phyloP scores from a whole-genome alignment of 2,797 vertebrate species.

The Siniperca undulata region DNA sequence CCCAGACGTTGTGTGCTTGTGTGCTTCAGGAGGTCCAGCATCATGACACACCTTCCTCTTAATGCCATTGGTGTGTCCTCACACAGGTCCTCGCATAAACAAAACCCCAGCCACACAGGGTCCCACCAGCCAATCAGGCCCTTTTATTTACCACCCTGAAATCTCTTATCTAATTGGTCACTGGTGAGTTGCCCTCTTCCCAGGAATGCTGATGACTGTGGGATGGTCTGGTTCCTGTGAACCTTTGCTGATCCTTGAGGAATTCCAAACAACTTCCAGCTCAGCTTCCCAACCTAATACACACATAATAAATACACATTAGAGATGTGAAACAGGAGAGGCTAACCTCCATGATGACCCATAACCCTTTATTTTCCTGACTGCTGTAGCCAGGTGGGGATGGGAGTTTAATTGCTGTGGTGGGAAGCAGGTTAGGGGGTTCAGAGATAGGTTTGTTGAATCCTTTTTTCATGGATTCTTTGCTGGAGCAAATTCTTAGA shows the following conservation, averaged over 20 bases:
- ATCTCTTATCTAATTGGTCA: constrained; percentile 92
- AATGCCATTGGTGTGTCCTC: constrained; percentile 87
- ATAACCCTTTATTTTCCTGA: constrained; percentile 60
- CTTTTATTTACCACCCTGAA: constrained; percentile 77
- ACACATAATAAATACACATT: constrained; percentile 54
- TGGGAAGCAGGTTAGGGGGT: background rate
- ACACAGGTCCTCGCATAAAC: constrained; percentile 88
- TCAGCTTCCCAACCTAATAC: constrained; percentile 28
- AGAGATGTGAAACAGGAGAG: constrained; percentile 29
- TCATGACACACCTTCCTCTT: constrained; percentile 88
- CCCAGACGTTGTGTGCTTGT: constrained; percentile 27
- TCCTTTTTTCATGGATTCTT: background rate
- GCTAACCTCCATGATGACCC: constrained; percentile 46
- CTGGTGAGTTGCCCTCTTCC: constrained; percentile 88
- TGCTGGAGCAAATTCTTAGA: background rate
- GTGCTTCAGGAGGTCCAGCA: constrained; percentile 80
- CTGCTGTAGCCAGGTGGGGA: constrained; percentile 27
- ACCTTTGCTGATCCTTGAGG: constrained; percentile 68
- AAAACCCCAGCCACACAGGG: constrained; percentile 84
- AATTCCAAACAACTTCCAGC: constrained; percentile 57
- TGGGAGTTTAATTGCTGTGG: constrained; percentile 35
- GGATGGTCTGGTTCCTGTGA: constrained; percentile 83
- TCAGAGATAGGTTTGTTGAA: background rate
- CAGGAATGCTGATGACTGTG: constrained; percentile 86
- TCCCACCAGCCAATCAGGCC: constrained; percentile 85